Percentiles rank a stretch among this genome's conserved stretches.
These are phyloP conservation scores for Oreochromis grahami DNA, from an alignment of 2,797 vertebrate species.

Conservation along the genomic window DNA sequence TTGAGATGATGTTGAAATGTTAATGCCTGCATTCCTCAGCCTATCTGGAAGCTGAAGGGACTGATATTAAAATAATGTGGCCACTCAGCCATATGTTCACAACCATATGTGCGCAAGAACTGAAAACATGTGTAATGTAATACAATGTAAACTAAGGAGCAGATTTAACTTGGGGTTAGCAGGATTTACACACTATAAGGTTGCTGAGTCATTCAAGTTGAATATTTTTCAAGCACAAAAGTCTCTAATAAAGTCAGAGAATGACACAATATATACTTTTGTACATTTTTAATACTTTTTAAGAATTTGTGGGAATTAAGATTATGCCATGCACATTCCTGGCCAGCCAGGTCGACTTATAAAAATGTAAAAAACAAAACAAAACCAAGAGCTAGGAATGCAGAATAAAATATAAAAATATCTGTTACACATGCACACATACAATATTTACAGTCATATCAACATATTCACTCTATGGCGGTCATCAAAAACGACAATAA, in stretches of 20 bases:
- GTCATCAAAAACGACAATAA: neutral
- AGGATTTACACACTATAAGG: neutral
- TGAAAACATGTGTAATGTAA: conserved; percentile 30
- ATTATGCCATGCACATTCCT: conserved; percentile 71
- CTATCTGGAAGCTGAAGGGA: neutral
- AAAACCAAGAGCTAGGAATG: conserved; percentile 30
- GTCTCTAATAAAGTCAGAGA: neutral
- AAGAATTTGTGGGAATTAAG: conserved; percentile 20
- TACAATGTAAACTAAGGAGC: neutral
- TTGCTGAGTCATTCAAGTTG: neutral
- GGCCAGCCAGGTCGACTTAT: conserved; percentile 86
- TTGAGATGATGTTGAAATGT: conserved; percentile 23
- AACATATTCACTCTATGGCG: neutral
- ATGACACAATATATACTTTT: conserved; percentile 20
- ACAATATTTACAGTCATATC: conserved; percentile 53
- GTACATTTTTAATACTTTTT: conserved; percentile 6
- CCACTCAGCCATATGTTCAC: neutral
- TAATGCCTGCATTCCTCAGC: conserved; percentile 15
- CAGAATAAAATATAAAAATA: conserved; percentile 10
- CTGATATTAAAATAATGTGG: conserved; percentile 19
- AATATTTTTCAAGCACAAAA: neutral
- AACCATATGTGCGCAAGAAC: conserved; percentile 5
- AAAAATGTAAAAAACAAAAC: conserved; percentile 25
- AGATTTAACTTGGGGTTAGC: neutral
- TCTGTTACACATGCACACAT: conserved; percentile 28